Evolutionary conservation across 2,888 invertebrate genomes (phyloP).

Genomic region (Leucoma salicis): DNA sequence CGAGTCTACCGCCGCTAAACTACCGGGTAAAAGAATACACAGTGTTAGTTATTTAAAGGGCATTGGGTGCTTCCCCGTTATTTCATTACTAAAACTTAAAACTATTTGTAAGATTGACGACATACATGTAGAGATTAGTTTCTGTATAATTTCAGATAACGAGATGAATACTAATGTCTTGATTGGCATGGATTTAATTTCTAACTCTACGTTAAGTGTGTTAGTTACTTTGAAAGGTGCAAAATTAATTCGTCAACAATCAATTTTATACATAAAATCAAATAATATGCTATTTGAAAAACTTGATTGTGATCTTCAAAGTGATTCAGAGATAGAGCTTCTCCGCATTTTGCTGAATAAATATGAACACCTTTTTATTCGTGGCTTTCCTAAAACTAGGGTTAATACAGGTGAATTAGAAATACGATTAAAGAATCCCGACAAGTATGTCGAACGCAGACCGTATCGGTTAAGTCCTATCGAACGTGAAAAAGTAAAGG

Average conservation of each 20-base stretch:
- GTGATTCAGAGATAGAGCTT: no score
- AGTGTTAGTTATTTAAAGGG: constrained; percentile 1
- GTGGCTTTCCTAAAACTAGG: not conserved
- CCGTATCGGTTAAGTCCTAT: no score
- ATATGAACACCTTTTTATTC: no score
- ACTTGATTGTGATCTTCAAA: no score
- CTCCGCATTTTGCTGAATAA: no score
- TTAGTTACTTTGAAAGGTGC: not conserved
- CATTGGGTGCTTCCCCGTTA: not conserved
- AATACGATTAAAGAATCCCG: not conserved
- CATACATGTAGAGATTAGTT: not conserved
- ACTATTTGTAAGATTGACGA: not conserved
- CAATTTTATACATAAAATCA: no score
- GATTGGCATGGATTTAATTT: constrained; percentile 8
- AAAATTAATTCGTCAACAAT: no score
- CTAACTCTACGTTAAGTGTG: constrained; percentile 5
- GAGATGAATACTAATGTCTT: constrained; percentile 9
- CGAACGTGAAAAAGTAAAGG: no score
- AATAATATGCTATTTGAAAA: no score
- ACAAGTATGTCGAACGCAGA: not conserved
- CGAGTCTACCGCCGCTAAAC: not conserved
- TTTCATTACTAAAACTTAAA: not conserved
- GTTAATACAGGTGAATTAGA: not conserved
- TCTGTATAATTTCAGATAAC: not conserved
- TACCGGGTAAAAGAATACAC: not conserved